phyloP scores from a whole-genome alignment of 2,797 vertebrate genomes.

The Catharus ustulatus region DNA sequence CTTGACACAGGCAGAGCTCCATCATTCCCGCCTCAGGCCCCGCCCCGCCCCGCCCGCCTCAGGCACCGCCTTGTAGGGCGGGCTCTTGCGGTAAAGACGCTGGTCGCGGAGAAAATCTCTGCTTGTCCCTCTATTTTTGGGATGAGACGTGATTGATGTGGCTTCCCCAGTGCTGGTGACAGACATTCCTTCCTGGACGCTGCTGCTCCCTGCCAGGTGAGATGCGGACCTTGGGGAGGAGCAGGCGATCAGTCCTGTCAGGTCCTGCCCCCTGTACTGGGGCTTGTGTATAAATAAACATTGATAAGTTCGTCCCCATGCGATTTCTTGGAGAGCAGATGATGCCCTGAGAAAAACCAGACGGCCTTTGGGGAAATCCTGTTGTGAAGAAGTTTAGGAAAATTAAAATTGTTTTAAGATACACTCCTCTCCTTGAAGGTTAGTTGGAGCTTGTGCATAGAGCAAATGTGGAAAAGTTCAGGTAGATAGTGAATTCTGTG shows the following conservation, averaged over 20 bases:
- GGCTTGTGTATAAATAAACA: not conserved
- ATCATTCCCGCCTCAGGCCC: not conserved
- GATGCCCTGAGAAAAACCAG: not conserved
- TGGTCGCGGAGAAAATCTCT: rapidly evolving
- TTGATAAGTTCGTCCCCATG: not conserved
- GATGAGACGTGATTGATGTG: rapidly evolving
- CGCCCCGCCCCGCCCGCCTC: not conserved
- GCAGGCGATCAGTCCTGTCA: not conserved
- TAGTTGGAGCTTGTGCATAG: not conserved
- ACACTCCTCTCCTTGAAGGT: rapidly evolving
- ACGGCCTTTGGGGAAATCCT: not conserved
- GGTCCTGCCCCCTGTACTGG: not conserved
- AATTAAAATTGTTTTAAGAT: not conserved
- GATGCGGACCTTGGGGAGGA: not conserved
- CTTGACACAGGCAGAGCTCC: rapidly evolving
- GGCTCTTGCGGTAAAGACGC: rapidly evolving
- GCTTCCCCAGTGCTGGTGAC: not conserved
- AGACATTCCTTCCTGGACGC: rapidly evolving
- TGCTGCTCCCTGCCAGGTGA: not conserved
- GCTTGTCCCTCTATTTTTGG: rapidly evolving
- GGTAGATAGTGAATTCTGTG: rapidly evolving
- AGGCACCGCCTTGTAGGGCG: no score
- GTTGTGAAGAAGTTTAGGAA: not conserved
- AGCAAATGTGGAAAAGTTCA: not conserved
- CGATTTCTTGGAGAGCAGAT: not conserved